Evolutionary conservation across 2,113 vertebrate genomes (phyloP).

Genomic region (Callithrix jacchus): DNA sequence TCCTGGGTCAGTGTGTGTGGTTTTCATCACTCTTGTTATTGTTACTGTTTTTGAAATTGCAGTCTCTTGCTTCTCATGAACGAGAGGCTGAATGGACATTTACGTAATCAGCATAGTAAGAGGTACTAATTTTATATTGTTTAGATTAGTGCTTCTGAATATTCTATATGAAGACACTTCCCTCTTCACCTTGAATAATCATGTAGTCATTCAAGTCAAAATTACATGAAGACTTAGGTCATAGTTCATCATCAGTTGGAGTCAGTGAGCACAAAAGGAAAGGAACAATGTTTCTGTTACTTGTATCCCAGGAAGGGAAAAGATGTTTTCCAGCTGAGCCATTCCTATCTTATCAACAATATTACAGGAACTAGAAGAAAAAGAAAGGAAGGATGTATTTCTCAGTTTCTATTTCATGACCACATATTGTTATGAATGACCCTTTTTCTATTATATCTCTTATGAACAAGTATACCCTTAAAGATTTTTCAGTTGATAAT

Average conservation of each 20-base stretch:
- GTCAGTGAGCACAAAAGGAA: not conserved
- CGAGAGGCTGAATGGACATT: not conserved
- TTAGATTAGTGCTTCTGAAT: not conserved
- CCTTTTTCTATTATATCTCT: not conserved
- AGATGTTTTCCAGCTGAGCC: not conserved
- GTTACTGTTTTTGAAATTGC: not conserved
- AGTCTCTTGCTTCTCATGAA: not conserved
- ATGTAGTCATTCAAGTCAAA: not conserved
- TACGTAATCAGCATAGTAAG: not conserved
- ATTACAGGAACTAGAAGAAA: not conserved
- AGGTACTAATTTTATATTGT: not conserved
- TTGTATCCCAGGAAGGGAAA: not conserved
- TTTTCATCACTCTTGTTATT: not conserved
- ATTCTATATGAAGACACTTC: not conserved
- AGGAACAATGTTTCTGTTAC: not conserved
- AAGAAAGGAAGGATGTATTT: not conserved
- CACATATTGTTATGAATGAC: not conserved
- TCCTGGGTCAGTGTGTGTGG: not conserved
- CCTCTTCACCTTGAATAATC: not conserved
- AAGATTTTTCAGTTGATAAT: not conserved
- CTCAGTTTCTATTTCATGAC: not conserved
- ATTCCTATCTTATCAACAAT: not conserved
- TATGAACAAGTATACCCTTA: not conserved
- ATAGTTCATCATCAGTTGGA: too few relatives aligned
- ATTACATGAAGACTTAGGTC: not conserved